Evolutionary conservation across 1,140 invertebrate species (phyloP).

Genomic region (Eulimnadia texana): DNA sequence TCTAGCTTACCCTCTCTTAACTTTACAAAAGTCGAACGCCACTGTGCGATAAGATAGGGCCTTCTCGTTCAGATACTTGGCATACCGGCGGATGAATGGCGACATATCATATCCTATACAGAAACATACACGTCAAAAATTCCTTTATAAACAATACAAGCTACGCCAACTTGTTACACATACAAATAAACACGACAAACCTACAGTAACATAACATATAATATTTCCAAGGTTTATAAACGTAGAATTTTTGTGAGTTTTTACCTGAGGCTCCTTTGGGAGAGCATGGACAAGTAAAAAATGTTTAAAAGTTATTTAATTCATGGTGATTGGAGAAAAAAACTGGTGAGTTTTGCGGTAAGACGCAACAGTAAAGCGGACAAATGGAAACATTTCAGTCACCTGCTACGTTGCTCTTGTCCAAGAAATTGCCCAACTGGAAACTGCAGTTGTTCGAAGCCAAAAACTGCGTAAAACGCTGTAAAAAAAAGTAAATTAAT

Average conservation of each 20-base stretch:
- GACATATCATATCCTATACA: constrained; percentile 94
- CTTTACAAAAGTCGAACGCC: constrained; percentile 99
- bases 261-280: background rate
- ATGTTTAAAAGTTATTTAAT: too few species aligned
- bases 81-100: constrained; percentile 93
- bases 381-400: too few species aligned
- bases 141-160: too few species aligned
- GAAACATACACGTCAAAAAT: background rate
- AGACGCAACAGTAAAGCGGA: too few species aligned
- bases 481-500: constrained; percentile 36
- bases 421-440: constrained; percentile 91
- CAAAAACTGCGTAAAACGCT: constrained; percentile 98
- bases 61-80: constrained; percentile 98
- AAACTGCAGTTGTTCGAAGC: constrained; percentile 98
- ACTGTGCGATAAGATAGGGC: constrained; percentile 93
- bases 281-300: background rate
- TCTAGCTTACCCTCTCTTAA: constrained; percentile 78
- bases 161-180: too few species aligned
- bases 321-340: too few species aligned
- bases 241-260: too few species aligned
- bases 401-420: constrained; percentile 71
- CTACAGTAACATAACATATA: too few species aligned
- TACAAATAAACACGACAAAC: too few species aligned
- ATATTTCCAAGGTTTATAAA: too few species aligned
- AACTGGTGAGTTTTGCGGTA: too few species aligned